Conservation (phyloP, 2,113 vertebrate species). For the Euleptes europaea region DNA sequence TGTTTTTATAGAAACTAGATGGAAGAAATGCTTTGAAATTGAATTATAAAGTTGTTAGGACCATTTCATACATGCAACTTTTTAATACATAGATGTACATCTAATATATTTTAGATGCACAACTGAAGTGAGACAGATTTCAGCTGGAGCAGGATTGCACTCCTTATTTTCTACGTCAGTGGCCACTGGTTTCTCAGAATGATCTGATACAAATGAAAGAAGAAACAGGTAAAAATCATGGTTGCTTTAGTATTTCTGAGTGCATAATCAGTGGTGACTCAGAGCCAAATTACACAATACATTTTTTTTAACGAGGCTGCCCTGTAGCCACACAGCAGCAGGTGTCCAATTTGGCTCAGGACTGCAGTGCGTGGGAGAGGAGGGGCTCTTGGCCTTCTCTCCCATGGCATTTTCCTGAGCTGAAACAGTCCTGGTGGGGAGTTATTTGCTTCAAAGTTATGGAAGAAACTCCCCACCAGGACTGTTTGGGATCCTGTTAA, state of each 20-base stretch:
- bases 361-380: no score
- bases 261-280: not conserved
- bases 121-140: not conserved
- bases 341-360: no score
- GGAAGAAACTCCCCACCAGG: no score
- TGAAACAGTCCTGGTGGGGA: no score
- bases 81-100: no score
- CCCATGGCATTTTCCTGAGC: no score
- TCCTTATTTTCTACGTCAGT: fast-evolving
- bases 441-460: no score
- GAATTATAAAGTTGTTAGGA: not conserved
- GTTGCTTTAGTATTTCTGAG: not conserved
- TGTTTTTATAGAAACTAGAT: not conserved
- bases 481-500: no score
- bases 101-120: not conserved
- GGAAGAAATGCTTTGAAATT: not conserved
- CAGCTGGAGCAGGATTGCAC: not conserved
- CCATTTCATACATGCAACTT: not conserved
- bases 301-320: no score
- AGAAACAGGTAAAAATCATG: not conserved
- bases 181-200: not conserved
- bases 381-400: no score
- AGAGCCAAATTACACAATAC: no score
- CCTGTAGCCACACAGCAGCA: no score
- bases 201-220: not conserved